phyloP scores from a whole-genome alignment of 2,888 invertebrate species.

The Omphaloscelis lunosa region DNA sequence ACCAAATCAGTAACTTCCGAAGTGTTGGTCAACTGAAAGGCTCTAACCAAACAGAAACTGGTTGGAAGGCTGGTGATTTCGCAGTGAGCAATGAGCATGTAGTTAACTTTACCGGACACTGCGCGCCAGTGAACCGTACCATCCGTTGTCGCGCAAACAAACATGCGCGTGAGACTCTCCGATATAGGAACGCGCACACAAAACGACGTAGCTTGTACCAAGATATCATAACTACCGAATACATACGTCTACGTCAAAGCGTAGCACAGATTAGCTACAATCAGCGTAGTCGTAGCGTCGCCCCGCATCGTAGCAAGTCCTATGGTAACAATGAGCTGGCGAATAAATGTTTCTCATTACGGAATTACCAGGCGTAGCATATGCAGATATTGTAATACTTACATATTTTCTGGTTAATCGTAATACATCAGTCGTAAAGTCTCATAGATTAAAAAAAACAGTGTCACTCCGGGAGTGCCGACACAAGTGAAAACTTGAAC shows the following conservation, averaged over 20 bases:
- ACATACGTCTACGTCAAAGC: conserved; percentile 35
- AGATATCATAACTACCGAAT: conserved; percentile 39
- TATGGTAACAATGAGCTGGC: conserved; percentile 5
- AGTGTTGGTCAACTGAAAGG: conserved; percentile 66
- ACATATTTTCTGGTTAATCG: background rate
- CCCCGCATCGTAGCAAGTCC: conserved; percentile 32
- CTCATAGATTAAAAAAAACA: background rate
- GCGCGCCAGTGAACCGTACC: conserved; percentile 79
- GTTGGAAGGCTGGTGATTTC: conserved; percentile 75
- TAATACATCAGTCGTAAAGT: background rate
- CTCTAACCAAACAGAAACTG: conserved; percentile 71
- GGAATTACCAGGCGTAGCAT: background rate
- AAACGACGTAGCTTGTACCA: conserved; percentile 38
- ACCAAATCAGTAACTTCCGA: conserved; percentile 76
- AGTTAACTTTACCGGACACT: conserved; percentile 79
- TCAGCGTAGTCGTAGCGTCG: conserved; percentile 28
- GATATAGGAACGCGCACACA: conserved; percentile 73
- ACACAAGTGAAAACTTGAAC: no score
- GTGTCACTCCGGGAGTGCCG: no score
- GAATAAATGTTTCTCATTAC: background rate
- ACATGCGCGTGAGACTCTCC: conserved; percentile 81
- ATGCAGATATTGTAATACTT: background rate
- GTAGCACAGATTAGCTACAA: conserved; percentile 49
- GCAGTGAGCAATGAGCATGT: conserved; percentile 80
- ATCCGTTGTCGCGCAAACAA: conserved; percentile 76